Percentiles rank a stretch among this genome's conserved stretches.
Evolutionary conservation across 1,140 invertebrate species (phyloP).

Genomic region (Anadara kagoshimensis): DNA sequence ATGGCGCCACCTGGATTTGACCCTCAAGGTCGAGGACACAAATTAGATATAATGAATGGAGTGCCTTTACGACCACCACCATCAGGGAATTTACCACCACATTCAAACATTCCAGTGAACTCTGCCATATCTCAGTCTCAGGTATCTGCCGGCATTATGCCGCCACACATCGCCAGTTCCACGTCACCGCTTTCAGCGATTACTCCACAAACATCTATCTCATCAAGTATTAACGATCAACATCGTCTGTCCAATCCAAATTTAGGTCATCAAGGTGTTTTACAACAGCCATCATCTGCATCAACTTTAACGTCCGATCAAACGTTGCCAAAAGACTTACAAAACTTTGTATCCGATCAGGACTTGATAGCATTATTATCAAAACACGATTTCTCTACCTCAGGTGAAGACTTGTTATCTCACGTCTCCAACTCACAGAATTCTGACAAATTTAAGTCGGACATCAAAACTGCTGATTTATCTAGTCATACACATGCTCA

Average conservation of each 20-base stretch:
- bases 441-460: background rate
- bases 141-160: conserved; percentile 1
- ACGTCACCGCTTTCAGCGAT: background rate
- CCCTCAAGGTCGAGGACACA: conserved; percentile 13
- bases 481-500: conserved; percentile 17
- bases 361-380: conserved; percentile 51
- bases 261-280: too few species aligned
- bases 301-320: conserved; percentile 22
- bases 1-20: conserved; percentile 27
- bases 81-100: conserved; percentile 5
- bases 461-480: conserved; percentile 2
- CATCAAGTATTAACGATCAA: background rate
- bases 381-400: conserved; percentile 53
- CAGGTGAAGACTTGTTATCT: conserved; percentile 6
- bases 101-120: conserved; percentile 11
- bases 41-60: conserved; percentile 36
- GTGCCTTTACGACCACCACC: conserved; percentile 37
- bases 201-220: conserved; percentile 14
- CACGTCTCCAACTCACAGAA: background rate
- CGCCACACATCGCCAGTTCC: conserved; percentile 2
- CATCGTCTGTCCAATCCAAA: too few species aligned
- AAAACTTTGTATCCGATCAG: conserved; percentile 35
- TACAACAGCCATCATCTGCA: background rate
- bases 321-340: conserved; percentile 43
- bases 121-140: conserved; percentile 5